Percentiles rank a stretch among this genome's conserved stretches.
phyloP scores from a whole-genome alignment of 1,140 invertebrate genomes.

The Trachymyrmex septentrionalis region DNA sequence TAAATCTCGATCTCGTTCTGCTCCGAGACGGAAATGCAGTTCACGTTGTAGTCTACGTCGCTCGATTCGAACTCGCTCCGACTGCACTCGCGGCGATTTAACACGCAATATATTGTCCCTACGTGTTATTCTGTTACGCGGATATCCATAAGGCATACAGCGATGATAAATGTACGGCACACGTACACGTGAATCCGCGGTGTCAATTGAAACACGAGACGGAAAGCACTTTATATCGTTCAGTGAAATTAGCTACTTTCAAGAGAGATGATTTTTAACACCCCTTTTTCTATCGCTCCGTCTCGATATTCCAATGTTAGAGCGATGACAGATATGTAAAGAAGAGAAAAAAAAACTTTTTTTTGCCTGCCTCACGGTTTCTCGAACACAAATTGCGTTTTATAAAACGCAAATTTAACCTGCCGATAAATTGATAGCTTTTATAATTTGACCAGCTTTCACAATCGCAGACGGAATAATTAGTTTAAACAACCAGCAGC shows the following conservation, averaged over 20 bases:
- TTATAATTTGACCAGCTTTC: neutral
- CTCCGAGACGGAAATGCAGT: conserved; percentile 44
- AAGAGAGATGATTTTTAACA: conserved; percentile 18
- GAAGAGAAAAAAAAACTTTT: neutral
- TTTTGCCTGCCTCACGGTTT: neutral
- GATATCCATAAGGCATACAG: conserved; percentile 18
- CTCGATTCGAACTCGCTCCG: conserved; percentile 40
- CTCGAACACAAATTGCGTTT: neutral
- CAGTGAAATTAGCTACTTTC: neutral
- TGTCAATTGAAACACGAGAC: conserved; percentile 6
- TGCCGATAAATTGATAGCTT: conserved; percentile 9
- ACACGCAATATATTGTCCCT: conserved; percentile 49
- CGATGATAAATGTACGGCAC: conserved; percentile 4
- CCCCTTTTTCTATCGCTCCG: neutral
- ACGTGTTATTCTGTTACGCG: conserved; percentile 37
- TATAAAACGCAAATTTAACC: neutral
- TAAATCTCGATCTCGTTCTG: conserved; percentile 60
- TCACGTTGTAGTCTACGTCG: conserved; percentile 51
- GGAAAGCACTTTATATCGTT: neutral
- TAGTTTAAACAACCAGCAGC: conserved; percentile 20
- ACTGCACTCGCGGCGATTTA: conserved; percentile 42
- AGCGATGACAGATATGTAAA: neutral
- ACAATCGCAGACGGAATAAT: neutral
- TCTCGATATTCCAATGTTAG: neutral
- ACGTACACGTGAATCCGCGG: neutral